Evolutionary conservation across 2,888 invertebrate species (phyloP).

Genomic region (Teleiodes luculella): DNA sequence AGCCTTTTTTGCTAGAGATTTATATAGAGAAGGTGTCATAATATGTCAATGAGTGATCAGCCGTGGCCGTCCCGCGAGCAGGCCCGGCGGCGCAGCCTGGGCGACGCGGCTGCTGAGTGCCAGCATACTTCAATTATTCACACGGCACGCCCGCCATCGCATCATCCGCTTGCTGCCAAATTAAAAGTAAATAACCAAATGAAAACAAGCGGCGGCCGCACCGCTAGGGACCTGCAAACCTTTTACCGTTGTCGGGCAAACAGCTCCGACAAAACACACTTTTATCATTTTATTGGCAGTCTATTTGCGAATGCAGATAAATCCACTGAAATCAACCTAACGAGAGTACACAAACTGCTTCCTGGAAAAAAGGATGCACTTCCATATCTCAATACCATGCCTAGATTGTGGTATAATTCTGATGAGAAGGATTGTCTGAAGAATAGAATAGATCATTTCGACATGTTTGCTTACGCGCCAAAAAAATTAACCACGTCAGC

Average conservation of each 20-base stretch:
- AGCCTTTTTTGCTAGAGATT: too few relatives aligned
- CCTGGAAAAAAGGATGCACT: neutral
- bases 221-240: constrained; percentile 76
- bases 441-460: too few relatives aligned
- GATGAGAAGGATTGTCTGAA: too few relatives aligned
- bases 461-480: too few relatives aligned
- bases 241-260: constrained; percentile 75
- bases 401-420: neutral
- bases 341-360: constrained; percentile 24
- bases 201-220: constrained; percentile 67
- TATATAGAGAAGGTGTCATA: neutral
- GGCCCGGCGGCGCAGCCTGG: neutral
- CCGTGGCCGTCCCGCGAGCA: neutral
- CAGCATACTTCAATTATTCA: constrained; percentile 71
- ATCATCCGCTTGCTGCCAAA: constrained; percentile 78
- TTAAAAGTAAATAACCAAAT: constrained; percentile 79
- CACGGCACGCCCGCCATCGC: constrained; percentile 61
- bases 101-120: constrained; percentile 31
- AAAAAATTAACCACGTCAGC: too few relatives aligned
- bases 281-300: constrained; percentile 71
- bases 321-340: constrained; percentile 51
- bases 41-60: neutral
- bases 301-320: constrained; percentile 65
- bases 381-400: neutral
- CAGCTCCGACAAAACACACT: constrained; percentile 73